A percentile compares a stretch with the other conserved stretches of the same genome.
These are phyloP conservation scores for Acanthurus leucopareius DNA, from an alignment of 2,797 vertebrate species.

Conservation along the genomic window DNA sequence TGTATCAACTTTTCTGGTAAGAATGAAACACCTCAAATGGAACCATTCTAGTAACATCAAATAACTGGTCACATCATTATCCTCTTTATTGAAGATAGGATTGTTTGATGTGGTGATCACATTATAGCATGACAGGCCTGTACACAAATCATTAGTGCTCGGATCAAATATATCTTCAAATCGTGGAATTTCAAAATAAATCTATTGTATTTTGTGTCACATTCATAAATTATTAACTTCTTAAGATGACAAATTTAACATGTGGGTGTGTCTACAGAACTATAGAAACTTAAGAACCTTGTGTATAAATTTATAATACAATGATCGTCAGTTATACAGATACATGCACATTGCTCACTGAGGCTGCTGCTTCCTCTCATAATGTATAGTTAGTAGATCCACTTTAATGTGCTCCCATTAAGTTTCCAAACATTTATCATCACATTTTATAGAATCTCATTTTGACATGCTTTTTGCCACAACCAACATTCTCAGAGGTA, in stretches of 20 bases:
- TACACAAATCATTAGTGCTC: slow-evolving; percentile 37
- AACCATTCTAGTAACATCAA: not conserved
- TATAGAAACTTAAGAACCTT: not conserved
- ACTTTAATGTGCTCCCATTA: not conserved
- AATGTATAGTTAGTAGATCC: not conserved
- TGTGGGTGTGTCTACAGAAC: not conserved
- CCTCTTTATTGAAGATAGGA: slow-evolving; percentile 54
- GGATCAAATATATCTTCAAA: slow-evolving; percentile 25
- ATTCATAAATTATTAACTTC: not conserved
- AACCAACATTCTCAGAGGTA: slow-evolving; percentile 92
- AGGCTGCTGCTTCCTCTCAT: not conserved
- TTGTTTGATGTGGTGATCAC: slow-evolving; percentile 3
- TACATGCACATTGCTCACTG: slow-evolving; percentile 6
- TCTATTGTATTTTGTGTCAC: no score
- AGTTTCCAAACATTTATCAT: not conserved
- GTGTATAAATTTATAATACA: not conserved
- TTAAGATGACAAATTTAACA: not conserved
- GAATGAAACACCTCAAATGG: not conserved
- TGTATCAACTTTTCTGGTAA: not conserved
- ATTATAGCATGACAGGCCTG: slow-evolving; percentile 1
- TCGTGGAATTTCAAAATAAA: slow-evolving; percentile 6
- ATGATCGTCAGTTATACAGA: slow-evolving; percentile 19
- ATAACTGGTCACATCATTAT: slow-evolving; percentile 4
- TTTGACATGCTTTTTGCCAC: slow-evolving; percentile 88
- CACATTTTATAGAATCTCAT: slow-evolving; percentile 48